Conservation (phyloP, 2,888 invertebrate genomes). For the Pogonocherus hispidulus region DNA sequence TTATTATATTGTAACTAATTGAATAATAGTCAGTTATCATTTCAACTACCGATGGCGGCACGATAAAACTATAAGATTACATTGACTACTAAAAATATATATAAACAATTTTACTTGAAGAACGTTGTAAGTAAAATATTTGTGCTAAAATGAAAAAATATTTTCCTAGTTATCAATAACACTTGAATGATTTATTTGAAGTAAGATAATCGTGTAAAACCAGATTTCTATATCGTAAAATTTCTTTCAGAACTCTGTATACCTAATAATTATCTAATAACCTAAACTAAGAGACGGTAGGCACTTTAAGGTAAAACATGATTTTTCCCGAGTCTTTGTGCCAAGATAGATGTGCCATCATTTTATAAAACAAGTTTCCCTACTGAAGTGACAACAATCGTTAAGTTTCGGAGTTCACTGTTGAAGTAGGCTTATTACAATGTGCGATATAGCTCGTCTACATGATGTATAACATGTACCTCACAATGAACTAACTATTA, state of each 20-base stretch:
- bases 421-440: conserved; percentile 51
- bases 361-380: conserved; percentile 45
- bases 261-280: background rate
- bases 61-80: too few species aligned
- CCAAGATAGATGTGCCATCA: conserved; percentile 43
- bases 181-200: too few species aligned
- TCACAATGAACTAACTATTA: conserved; percentile 54
- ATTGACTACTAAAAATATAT: too few species aligned
- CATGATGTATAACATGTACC: conserved; percentile 54
- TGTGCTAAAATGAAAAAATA: too few species aligned
- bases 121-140: too few species aligned
- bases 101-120: too few species aligned
- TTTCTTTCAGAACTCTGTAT: background rate
- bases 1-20: too few species aligned
- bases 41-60: too few species aligned
- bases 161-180: too few species aligned
- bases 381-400: conserved; percentile 43
- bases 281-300: background rate
- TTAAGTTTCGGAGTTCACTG: conserved; percentile 34
- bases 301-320: background rate
- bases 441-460: conserved; percentile 49
- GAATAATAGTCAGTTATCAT: too few species aligned
- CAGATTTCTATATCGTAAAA: too few species aligned
- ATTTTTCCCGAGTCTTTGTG: conserved; percentile 19
- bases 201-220: too few species aligned